Evolutionary conservation across 2,888 invertebrate species (phyloP).

Genomic region (Fabriciana adippe): DNA sequence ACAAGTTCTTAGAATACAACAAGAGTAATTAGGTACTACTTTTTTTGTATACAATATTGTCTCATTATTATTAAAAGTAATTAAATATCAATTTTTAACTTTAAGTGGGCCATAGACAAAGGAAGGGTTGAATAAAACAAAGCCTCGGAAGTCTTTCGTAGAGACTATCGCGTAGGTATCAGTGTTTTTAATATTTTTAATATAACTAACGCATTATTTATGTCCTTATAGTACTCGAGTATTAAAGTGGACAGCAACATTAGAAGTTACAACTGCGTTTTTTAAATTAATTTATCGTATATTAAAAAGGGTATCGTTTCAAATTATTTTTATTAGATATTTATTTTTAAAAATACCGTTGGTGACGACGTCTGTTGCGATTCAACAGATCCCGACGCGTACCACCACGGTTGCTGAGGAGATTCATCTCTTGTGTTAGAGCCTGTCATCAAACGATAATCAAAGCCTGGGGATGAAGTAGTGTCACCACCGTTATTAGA

Average conservation of each 20-base stretch:
- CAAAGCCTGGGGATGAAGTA: slow-evolving; percentile 85
- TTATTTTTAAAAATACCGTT: slow-evolving; percentile 51
- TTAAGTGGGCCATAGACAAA: slow-evolving; percentile 14
- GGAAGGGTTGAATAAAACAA: slow-evolving; percentile 20
- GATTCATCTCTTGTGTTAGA: slow-evolving; percentile 77
- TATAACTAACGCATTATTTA: background rate
- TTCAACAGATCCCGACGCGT: slow-evolving; percentile 85
- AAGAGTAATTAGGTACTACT: too few relatives aligned
- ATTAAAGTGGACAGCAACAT: too few relatives aligned
- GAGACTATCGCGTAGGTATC: too few relatives aligned
- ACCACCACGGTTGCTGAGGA: slow-evolving; percentile 86
- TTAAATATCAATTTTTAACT: background rate
- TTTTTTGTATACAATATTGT: too few relatives aligned
- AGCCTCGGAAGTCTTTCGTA: background rate
- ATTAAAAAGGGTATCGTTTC: background rate
- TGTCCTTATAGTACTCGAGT: too few relatives aligned
- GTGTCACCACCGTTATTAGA: slow-evolving; percentile 85
- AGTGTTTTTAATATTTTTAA: background rate
- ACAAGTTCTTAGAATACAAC: too few relatives aligned
- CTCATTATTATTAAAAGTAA: background rate
- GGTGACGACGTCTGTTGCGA: slow-evolving; percentile 75
- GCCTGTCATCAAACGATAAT: slow-evolving; percentile 87
- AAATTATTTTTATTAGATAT: background rate
- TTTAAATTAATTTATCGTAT: background rate
- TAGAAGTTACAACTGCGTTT: background rate